Percentiles rank a stretch among this genome's conserved stretches.
Conservation (phyloP, 2,888 invertebrate species). For the Harpagoxenus sublaevis region DNA sequence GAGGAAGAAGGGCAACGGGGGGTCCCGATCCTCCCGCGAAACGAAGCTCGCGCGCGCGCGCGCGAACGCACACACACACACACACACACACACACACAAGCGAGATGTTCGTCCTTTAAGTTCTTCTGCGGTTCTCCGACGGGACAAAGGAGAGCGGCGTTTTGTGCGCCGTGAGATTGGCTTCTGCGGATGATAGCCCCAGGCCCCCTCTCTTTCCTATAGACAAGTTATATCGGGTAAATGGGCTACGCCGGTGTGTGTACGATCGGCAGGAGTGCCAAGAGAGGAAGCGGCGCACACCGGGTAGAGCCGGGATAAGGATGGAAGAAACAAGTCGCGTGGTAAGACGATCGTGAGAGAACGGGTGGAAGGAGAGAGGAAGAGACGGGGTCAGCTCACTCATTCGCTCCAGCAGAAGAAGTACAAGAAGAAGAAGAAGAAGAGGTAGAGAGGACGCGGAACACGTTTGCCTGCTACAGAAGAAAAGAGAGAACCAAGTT, state of each 20-base stretch:
- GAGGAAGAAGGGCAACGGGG: not conserved
- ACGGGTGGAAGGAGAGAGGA: not conserved
- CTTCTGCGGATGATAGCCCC: slow-evolving; percentile 84
- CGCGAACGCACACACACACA: not conserved
- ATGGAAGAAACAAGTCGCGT: slow-evolving; percentile 26
- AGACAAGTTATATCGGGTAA: slow-evolving; percentile 80
- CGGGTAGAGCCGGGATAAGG: slow-evolving; percentile 27
- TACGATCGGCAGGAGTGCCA: slow-evolving; percentile 50
- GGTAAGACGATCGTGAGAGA: slow-evolving; percentile 35
- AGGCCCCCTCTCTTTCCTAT: slow-evolving; percentile 74
- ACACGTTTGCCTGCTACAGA: slow-evolving; percentile 38
- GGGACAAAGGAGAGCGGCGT: slow-evolving; percentile 73
- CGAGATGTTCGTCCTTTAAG: slow-evolving; percentile 53
- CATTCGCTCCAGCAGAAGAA: slow-evolving; percentile 10
- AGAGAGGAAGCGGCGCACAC: not conserved
- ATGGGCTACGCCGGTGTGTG: slow-evolving; percentile 67
- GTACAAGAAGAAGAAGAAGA: not conserved
- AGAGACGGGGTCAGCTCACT: slow-evolving; percentile 14
- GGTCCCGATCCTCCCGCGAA: slow-evolving; percentile 18
- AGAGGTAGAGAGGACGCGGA: slow-evolving; percentile 20
- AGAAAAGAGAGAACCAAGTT: slow-evolving; percentile 52
- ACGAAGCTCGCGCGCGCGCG: not conserved
- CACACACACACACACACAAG: not conserved
- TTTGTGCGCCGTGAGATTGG: slow-evolving; percentile 82
- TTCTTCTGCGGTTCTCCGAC: slow-evolving; percentile 48